Evolutionary conservation across 2,113 vertebrate genomes (phyloP).

Genomic region (Argyrosomus japonicus): DNA sequence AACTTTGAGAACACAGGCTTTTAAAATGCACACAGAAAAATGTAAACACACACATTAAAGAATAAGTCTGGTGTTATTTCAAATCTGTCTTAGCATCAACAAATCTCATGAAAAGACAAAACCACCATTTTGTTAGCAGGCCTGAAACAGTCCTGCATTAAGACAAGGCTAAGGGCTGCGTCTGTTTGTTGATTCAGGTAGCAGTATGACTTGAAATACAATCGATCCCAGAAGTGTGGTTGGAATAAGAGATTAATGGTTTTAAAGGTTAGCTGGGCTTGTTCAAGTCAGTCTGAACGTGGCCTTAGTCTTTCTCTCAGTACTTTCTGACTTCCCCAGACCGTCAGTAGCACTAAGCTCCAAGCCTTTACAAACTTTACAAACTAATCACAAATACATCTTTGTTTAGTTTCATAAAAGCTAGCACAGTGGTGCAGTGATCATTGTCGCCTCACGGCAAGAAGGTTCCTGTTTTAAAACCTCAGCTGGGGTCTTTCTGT

Average conservation of each 20-base stretch:
- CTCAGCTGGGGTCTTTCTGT: no score
- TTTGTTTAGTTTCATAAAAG: not conserved
- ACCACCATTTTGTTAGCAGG: not conserved
- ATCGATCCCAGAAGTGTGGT: no score
- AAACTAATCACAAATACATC: not conserved
- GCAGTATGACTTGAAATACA: not conserved
- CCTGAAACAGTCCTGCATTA: not conserved
- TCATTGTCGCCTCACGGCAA: no score
- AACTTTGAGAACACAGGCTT: conserved; percentile 40
- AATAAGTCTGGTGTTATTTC: conserved; percentile 47
- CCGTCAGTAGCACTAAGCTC: not conserved
- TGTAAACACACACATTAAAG: conserved; percentile 57
- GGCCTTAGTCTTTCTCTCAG: not conserved
- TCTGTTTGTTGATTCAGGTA: not conserved
- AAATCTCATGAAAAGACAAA: conserved; percentile 8
- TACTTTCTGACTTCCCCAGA: not conserved
- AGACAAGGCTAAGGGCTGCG: not conserved
- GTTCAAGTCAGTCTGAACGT: not conserved
- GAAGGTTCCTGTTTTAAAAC: no score
- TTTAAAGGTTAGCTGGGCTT: not conserved
- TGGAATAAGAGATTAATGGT: not conserved
- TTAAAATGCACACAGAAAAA: conserved; percentile 54
- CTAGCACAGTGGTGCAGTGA: no score
- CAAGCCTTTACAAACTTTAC: not conserved
- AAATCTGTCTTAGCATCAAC: conserved; percentile 6